Evolutionary conservation across 2,888 invertebrate species (phyloP).

Genomic region (Clistopyga incitator): DNA sequence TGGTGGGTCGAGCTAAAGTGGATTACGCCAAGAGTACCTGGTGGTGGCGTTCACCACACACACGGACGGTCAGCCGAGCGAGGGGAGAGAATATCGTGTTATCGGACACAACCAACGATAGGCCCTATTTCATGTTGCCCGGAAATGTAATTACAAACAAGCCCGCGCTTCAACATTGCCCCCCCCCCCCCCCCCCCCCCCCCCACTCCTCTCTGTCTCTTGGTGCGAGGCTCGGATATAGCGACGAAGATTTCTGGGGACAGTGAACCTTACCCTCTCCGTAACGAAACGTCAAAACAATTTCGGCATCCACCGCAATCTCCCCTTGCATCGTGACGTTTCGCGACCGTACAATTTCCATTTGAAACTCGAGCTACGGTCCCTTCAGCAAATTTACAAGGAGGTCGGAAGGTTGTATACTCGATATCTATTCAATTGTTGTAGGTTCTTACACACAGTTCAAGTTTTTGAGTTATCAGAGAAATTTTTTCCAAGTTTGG

Average conservation of each 20-base stretch:
- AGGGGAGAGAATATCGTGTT: conserved; percentile 64
- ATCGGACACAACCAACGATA: conserved; percentile 70
- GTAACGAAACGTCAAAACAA: conserved; percentile 19
- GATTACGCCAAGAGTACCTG: conserved; percentile 69
- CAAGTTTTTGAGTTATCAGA: too few relatives aligned
- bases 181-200: conserved; percentile 2
- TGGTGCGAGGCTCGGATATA: not conserved
- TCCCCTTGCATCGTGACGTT: not conserved
- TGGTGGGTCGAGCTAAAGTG: conserved; percentile 70
- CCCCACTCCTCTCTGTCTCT: not conserved
- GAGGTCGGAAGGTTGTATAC: not conserved
- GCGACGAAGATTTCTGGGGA: not conserved
- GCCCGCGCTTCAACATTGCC: conserved; percentile 13
- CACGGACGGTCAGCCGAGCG: conserved; percentile 46
- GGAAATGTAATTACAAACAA: conserved; percentile 68
- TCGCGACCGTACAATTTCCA: not conserved
- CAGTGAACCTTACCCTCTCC: not conserved
- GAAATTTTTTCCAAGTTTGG: too few relatives aligned
- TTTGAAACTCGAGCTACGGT: not conserved
- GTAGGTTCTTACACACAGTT: not conserved
- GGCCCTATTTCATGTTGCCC: conserved; percentile 64
- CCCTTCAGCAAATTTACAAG: not conserved
- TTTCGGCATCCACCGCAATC: conserved; percentile 1
- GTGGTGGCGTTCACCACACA: conserved; percentile 56
- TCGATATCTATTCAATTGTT: not conserved